These are phyloP conservation scores for Lasius fuliginosus DNA, from an alignment of 2,888 invertebrate genomes.

Conservation along the genomic window DNA sequence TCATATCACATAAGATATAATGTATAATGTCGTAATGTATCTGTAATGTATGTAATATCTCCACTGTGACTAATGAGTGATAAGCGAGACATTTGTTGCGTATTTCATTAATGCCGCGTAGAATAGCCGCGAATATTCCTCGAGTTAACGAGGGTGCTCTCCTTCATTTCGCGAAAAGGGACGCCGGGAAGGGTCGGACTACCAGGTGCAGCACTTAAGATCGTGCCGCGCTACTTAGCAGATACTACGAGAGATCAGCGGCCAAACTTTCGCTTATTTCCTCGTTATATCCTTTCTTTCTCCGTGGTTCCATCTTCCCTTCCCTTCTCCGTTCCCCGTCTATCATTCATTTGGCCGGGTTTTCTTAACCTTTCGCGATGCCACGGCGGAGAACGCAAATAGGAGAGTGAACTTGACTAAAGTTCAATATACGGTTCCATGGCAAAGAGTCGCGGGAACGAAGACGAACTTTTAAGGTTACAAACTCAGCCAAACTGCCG, in stretches of 20 bases:
- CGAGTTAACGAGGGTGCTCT: slow-evolving; percentile 14
- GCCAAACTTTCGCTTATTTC: slow-evolving; percentile 69
- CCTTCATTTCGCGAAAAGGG: slow-evolving; percentile 41
- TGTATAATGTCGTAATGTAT: not conserved
- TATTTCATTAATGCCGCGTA: slow-evolving; percentile 29
- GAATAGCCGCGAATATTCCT: slow-evolving; percentile 27
- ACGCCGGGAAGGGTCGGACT: slow-evolving; percentile 21
- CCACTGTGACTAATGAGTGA: slow-evolving; percentile 6
- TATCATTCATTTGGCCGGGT: slow-evolving; percentile 53
- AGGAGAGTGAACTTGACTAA: slow-evolving; percentile 83
- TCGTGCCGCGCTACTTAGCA: slow-evolving; percentile 68
- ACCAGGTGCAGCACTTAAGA: slow-evolving; percentile 56
- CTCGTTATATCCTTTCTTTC: slow-evolving; percentile 60
- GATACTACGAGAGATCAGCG: slow-evolving; percentile 69
- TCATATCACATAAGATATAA: not conserved
- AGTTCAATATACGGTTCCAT: slow-evolving; percentile 80
- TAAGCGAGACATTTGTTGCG: slow-evolving; percentile 18
- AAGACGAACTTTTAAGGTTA: slow-evolving; percentile 79
- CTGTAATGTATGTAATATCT: not conserved
- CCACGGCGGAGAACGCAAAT: slow-evolving; percentile 80
- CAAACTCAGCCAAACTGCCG: slow-evolving; percentile 82
- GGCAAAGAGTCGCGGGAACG: slow-evolving; percentile 34
- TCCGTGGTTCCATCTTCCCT: slow-evolving; percentile 27
- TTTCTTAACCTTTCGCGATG: slow-evolving; percentile 66
- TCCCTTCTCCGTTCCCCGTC: not conserved